Evolutionary conservation across 2,797 vertebrate genomes (phyloP).

Genomic region (Oceanodroma leucorhoa): DNA sequence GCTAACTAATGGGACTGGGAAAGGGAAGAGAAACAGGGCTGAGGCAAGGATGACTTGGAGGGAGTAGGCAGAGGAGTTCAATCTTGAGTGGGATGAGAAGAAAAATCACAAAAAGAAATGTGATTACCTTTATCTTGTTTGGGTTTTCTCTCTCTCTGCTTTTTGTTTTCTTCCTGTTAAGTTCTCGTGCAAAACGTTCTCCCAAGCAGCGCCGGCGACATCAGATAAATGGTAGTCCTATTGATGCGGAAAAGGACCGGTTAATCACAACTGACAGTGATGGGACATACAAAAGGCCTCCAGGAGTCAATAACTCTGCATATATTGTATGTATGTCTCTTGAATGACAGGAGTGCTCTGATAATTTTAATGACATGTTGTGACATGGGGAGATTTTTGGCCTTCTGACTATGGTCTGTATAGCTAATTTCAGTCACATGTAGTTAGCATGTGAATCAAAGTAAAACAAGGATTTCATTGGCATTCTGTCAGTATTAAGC

Average conservation of each 20-base stretch:
- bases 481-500: neutral
- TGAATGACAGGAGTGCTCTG: neutral
- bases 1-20: neutral
- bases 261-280: slow-evolving; percentile 90
- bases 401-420: neutral
- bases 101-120: neutral
- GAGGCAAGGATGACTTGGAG: neutral
- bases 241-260: slow-evolving; percentile 90
- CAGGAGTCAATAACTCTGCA: slow-evolving; percentile 95
- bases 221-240: slow-evolving; percentile 86
- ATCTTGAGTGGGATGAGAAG: neutral
- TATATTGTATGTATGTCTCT: slow-evolving; percentile 85
- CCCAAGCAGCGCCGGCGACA: slow-evolving; percentile 87
- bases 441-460: neutral
- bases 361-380: neutral
- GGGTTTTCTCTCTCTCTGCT: neutral
- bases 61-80: neutral
- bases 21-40: neutral
- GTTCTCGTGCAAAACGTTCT: slow-evolving; percentile 88
- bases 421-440: neutral
- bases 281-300: slow-evolving; percentile 93
- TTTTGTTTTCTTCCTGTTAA: slow-evolving; percentile 36
- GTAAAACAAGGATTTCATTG: neutral
- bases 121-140: neutral
- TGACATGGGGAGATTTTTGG: neutral